Base-by-base conservation (phyloP, 2,888 invertebrate genomes). In the Neoitamus cyanurus region DNA sequence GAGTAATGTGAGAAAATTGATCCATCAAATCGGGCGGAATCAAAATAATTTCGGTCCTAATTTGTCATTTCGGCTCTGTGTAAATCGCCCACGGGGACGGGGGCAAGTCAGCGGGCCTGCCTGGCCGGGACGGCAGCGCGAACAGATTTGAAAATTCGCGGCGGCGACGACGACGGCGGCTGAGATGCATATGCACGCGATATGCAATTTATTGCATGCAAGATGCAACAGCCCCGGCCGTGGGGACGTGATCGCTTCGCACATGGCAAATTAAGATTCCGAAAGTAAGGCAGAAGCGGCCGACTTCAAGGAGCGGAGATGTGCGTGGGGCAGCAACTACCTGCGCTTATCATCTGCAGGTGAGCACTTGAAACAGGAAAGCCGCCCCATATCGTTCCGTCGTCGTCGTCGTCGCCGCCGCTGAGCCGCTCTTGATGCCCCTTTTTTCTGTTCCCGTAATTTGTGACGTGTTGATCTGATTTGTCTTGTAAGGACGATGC, bases 321-420 rank as follows among this genome's bases (percentile, higher is more conserved):
- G 69, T 82, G 82, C 82, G 82, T 82, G 82, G 82, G 82, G 82
- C 82, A 82, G 37, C 82, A 69, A 82, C 82, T 82, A 82, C 82
- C 82, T 82, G 68, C 25, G 69, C 82, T 69, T 82, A 82, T 82
- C 82, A 69, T 82, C 42, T 36, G 7, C 82, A 30, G 69, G 68
- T 34, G 69, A 82, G 36, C 69, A 82, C 69, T 36, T 82, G 82
- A 78, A 58, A 69, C 82, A 82, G 20, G 82, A 69, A 82, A 6
- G 69, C 78, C 48, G 48, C 58, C 20, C 82, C 25, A 30, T 15
- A 36, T 69, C 34, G 70, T 31, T 25, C 82, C 15, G 58, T 30
- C n/a, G n/a, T n/a, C n/a, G n/a, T n/a, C n/a, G n/a, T n/a, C n/a
- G n/a, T n/a, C n/a, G n/a, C n/a, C n/a, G n/a, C n/a, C n/a, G 9